Evolutionary conservation across 2,797 vertebrate genomes (phyloP).

Genomic region (Myripristis jacobus): DNA sequence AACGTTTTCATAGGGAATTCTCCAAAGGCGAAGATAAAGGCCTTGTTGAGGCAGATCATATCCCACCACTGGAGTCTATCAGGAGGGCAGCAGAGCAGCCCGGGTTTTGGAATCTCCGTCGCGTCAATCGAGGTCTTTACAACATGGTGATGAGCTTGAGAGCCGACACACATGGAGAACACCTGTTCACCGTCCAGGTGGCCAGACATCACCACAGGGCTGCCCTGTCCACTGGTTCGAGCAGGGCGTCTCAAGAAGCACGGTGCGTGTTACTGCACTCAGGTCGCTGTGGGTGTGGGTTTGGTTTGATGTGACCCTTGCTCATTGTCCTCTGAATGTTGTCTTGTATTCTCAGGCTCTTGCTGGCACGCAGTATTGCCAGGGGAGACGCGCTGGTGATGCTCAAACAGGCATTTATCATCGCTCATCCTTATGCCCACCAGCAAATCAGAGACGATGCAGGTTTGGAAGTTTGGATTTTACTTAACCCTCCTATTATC

Average conservation of each 20-base stretch:
- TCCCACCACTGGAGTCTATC: too few relatives aligned
- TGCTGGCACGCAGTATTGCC: conserved; percentile 3
- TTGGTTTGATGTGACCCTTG: too few relatives aligned
- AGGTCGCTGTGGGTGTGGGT: not conserved
- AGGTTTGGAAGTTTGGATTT: not conserved
- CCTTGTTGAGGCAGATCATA: too few relatives aligned
- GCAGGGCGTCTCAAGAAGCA: not conserved
- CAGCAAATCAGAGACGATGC: conserved; percentile 2
- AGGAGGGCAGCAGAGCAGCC: not conserved
- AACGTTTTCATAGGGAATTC: too few relatives aligned
- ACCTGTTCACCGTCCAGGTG: conserved; percentile 5
- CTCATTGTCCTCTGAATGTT: not conserved
- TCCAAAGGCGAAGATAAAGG: too few relatives aligned
- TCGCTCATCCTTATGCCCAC: conserved; percentile 12
- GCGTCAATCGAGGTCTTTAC: conserved; percentile 7
- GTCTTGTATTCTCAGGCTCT: not conserved
- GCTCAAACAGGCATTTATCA: conserved; percentile 11
- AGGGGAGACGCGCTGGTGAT: not conserved
- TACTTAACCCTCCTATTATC: too few relatives aligned
- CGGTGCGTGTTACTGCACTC: not conserved
- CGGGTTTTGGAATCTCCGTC: not conserved
- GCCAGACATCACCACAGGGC: conserved; percentile 10
- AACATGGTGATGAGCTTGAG: conserved; percentile 6
- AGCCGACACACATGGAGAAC: conserved; percentile 2
- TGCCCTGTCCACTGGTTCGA: not conserved